Base-by-base conservation (phyloP, 2,888 invertebrate genomes). In the Polietes domitor region DNA sequence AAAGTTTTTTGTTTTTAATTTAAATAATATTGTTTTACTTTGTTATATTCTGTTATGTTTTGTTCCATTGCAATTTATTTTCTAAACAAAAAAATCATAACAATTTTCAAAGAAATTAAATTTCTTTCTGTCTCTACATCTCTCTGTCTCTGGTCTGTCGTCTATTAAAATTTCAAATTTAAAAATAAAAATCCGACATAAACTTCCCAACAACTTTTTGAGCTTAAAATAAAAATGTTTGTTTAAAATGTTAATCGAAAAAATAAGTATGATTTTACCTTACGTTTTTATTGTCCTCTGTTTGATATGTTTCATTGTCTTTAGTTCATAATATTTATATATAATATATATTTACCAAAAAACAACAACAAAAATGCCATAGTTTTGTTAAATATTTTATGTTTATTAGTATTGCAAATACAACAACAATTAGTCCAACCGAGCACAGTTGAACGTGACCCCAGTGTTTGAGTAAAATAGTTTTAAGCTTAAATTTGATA, bases 341-440 rank as follows among this genome's bases (percentile, higher is more conserved):
- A 70, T 17, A 70, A 12, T 47, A 21, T 63, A 26, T 74, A 47
- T 55, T 53, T 58, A 24, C 1, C 17, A 37, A 24, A 47, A 26
- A 53, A 47, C 47, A 47, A 72, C 17, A 75, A 85, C 86, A 85
- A 85, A 86, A 86, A 86, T 86, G 86, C 86, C 86, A 86, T 83
- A 70, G 68, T 85, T 85, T 80, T 71, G 10, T 68, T 55, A 26
- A 50, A 28, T 55, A n/a, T 28, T 83, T 68, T 50, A 55, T 78
- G 43, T 85, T 73, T 63, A n/a, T 63, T 72, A 73, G 73, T 53
- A 58, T 73, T 50, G 21, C 15, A 26, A 50, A 71, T 12, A 71
- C 2, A 17, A 65, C 37, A 53, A 37, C 4, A 3, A 37, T 12
- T 9, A 53, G 50, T 71, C n/a, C 28, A 37, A 37, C 68, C 10